Evolutionary conservation across 1,140 invertebrate genomes (phyloP), one percentile per base, ranked within the genome.

Genomic region (Venturia canescens): DNA sequence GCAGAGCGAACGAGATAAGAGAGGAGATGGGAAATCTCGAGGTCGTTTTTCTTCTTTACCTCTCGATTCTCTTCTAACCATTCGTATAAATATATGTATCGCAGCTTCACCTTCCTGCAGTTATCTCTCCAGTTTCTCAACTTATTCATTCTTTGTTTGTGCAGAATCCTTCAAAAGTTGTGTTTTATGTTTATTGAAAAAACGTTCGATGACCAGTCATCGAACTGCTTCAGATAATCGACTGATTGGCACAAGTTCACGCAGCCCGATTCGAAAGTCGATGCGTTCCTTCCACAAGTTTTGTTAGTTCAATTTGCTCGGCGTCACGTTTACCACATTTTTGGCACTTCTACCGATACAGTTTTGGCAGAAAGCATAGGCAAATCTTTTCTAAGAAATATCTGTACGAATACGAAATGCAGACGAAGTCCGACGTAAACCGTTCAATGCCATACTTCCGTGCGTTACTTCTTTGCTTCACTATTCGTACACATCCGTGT

Each of bases 371-470:
- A 34, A 7, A 7, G 3, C 7, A 3, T 34, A 34, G 31, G 31
- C 31, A 7, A 34, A 34, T 3, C 7, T 34, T 34, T 34, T 34
- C 31, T 34, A 34, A 34, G 31, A 7, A 34, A 3, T 3, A 34
- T 7, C 84, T 84, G 79, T 80, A 78, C 80, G 81, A 84, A 82
- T 79, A 50, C 70, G 31, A 38, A 78, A 70, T 75, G 67, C 75
- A 50, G 31, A 63, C 74, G 66, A 57, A 67, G 80, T 79, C 80
- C 50, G 83, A 80, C 84, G 84, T 86, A 86, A 80, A 84, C 63
- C 82, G 74, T n/a, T 11, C 11, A n/a, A 11, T 48, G 79, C 71
- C n/a, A n/a, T 34, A 16, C 27, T 69, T 69, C 27, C 66, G 18
- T 16, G n/a, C 18, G 34, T 29, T 69, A 5, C 29, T 69, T 27